Base-by-base conservation (phyloP, 2,888 invertebrate species). In the Andrena minutula region DNA sequence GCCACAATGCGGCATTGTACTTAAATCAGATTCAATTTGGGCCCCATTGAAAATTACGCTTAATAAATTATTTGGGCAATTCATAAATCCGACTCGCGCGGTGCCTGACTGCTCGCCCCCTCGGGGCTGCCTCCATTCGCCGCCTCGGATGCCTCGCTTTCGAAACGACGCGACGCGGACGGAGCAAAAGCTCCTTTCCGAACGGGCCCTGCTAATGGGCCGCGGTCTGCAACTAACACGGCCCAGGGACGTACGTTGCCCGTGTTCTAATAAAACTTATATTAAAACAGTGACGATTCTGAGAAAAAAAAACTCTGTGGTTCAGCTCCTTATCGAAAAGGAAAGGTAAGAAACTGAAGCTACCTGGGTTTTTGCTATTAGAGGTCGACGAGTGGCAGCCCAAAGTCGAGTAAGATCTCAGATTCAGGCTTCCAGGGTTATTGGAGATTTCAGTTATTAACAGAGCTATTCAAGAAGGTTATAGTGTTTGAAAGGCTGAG, bases 11-110 rank as follows among this genome's bases (percentile, higher is more conserved):
- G 75, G 90, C 90, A 93, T 94, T 94, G 93, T 94, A 91, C 92
- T 94, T 94, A 93, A 94, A 94, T 94, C 94, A 94, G 93, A 94
- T 94, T 94, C 93, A 94, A 94, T 94, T 94, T 94, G 93, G 93
- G 90, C 80, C 93, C 93, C 93, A 93, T 94, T 93, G 93, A 93
- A 93, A 93, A 94, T 94, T 94, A 94, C 92, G 92, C 92, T 93
- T 93, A 93, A 94, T 94, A 94, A 93, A 94, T 93, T 93, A 93
- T 94, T 93, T 93, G 90, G 93, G 92, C 92, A 93, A 94, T 94
- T 94, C 93, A 94, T 94, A 93, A 94, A 94, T 94, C 92, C 90
- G 88, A 79, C 87, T 85, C 77, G 84, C 64, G 77, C 83, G 82
- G 69, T 79, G 87, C 69, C 79, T 78, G 79, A 72, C 83, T 74